Base-by-base conservation (phyloP, 2,113 vertebrate genomes). In the Pollimyrus isidori region DNA sequence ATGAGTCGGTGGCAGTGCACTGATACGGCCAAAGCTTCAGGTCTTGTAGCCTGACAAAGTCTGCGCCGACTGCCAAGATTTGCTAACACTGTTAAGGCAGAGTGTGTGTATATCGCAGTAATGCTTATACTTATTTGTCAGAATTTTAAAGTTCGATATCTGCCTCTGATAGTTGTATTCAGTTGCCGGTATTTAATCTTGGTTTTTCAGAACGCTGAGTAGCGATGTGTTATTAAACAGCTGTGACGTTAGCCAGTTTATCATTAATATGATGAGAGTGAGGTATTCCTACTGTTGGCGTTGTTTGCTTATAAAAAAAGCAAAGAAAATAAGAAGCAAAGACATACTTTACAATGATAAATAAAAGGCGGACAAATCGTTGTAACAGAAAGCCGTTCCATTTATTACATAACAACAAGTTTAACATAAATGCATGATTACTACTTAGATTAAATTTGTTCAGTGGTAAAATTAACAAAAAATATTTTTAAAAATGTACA, bases 1-100 rank as follows among this genome's bases (percentile, higher is more conserved):
- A 97, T 91, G 97, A 96, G 93, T 96, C 97, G 5, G 97, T 97
- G 90, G 93, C 97, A 0, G 97, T 97, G 91, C 97, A 97, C 96
- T 98, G 96, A 97, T 96, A 89, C 91, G 84, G 82, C 39, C 17
- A 88, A 52, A 82, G 7, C 87, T 35, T 21, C 73, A 26, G 62
- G 45, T 90, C 85, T 49, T 52, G 46, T 11, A 15, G 53, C 17
- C 76, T 69, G 82, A 80, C 48, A 86, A 13, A 30, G 9, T 69
- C 42, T 84, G 30, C 39, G 84, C 58, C 76, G 30, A 56, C 45
- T 46, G 48, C 62, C 26, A 76, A 58, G 45, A 23, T 84, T 46
- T 42, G 35, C 7, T 48, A 46, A 45, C n/a, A 42, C 45, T 84
- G 17, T 23, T 39, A 76, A 76, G 1, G 30, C 69, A 35, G 35